Evolutionary conservation across 2,797 vertebrate species (phyloP).

Genomic region (Pseudocheirus occidentalis): DNA sequence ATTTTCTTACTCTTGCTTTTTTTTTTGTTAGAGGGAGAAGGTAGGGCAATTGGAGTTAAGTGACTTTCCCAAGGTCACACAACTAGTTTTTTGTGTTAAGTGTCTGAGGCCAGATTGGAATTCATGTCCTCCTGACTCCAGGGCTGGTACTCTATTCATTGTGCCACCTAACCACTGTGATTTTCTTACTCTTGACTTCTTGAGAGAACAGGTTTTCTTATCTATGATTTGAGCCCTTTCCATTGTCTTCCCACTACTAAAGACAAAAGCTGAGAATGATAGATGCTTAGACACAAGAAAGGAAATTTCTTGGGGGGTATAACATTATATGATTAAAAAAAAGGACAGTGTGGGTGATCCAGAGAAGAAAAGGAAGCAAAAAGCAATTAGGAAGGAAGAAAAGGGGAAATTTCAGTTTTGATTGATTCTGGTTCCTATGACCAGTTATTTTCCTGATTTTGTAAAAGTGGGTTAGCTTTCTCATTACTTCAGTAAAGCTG

Average conservation of each 20-base stretch:
- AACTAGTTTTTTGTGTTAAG: too few relatives aligned
- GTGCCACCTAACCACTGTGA: not conserved
- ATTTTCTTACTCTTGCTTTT: slow-evolving; percentile 10
- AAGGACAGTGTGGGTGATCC: not conserved
- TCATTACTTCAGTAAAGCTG: not conserved
- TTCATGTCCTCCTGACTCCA: too few relatives aligned
- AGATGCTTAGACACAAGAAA: not conserved
- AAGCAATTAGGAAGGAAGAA: slow-evolving; percentile 2
- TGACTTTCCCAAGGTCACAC: too few relatives aligned
- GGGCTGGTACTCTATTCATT: too few relatives aligned
- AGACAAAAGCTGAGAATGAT: not conserved
- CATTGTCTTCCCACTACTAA: not conserved
- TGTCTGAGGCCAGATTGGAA: too few relatives aligned
- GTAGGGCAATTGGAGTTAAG: too few relatives aligned
- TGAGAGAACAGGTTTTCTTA: too few relatives aligned
- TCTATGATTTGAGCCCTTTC: too few relatives aligned
- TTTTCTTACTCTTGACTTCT: slow-evolving; percentile 24
- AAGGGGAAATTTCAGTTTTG: not conserved
- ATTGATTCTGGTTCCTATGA: not conserved
- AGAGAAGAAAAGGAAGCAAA: not conserved
- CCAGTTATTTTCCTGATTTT: not conserved
- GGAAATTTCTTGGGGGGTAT: not conserved
- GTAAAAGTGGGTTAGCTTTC: not conserved
- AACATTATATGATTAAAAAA: not conserved
- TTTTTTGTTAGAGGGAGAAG: too few relatives aligned